A percentile compares a stretch with the other conserved stretches of the same genome.
Conservation (phyloP, 2,113 vertebrate genomes). For the Rhinogobius similis region DNA sequence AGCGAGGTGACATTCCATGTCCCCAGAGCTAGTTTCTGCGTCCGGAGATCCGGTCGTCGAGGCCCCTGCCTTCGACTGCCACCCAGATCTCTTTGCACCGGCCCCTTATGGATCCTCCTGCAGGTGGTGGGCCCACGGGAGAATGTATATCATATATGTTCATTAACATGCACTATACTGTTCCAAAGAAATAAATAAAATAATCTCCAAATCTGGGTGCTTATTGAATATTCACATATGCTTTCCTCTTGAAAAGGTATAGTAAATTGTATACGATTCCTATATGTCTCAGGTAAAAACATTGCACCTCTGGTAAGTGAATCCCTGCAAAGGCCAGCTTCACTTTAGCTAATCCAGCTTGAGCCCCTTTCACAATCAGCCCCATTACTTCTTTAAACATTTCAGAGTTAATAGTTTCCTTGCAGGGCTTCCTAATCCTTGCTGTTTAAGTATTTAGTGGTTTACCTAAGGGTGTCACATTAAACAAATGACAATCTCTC, state of each 20-base stretch:
- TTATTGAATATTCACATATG: not conserved
- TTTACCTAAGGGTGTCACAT: conserved; percentile 2
- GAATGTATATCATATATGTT: too few species aligned
- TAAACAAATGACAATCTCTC: conserved; percentile 18
- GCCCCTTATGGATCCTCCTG: too few species aligned
- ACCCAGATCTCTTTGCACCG: too few species aligned
- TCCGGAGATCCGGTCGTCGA: too few species aligned
- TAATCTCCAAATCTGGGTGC: too few species aligned
- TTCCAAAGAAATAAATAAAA: too few species aligned
- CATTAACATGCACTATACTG: too few species aligned
- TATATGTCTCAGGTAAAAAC: not conserved
- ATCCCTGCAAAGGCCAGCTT: not conserved
- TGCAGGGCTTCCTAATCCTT: conserved; percentile 7
- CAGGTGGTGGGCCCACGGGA: too few species aligned
- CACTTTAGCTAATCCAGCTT: conserved; percentile 31
- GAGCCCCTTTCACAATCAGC: conserved; percentile 16
- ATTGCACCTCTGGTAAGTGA: conserved; percentile 19
- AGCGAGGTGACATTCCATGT: too few species aligned
- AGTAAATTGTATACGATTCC: not conserved
- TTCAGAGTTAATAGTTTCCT: conserved; percentile 17
- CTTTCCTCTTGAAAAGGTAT: not conserved
- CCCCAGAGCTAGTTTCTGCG: too few species aligned
- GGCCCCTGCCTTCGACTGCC: too few species aligned
- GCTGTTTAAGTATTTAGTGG: conserved; percentile 8
- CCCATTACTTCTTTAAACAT: conserved; percentile 11